Conservation (phyloP, 2,113 vertebrate genomes). For the Myrmecobius fasciatus region DNA sequence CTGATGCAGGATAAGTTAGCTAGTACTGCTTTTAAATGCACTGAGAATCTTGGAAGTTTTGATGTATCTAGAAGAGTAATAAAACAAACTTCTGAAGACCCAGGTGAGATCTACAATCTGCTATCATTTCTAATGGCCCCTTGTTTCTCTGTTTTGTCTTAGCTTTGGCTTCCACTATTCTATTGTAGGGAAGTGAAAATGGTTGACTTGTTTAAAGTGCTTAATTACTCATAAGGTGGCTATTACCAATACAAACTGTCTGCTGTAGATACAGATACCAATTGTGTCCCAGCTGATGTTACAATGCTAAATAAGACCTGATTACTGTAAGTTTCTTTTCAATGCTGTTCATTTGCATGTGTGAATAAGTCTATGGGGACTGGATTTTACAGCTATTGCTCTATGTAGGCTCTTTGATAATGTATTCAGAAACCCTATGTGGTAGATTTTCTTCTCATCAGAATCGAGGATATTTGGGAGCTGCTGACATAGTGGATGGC, state of each 20-base stretch:
- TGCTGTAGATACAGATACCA: slow-evolving; percentile 74
- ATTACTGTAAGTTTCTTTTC: slow-evolving; percentile 84
- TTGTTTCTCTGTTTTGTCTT: slow-evolving; percentile 73
- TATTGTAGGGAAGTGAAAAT: slow-evolving; percentile 79
- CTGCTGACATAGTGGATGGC: slow-evolving; percentile 75
- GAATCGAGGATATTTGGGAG: slow-evolving; percentile 77
- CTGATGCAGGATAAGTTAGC: neutral
- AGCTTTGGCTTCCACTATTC: slow-evolving; percentile 74
- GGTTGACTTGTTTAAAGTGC: slow-evolving; percentile 76
- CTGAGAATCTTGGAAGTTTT: neutral
- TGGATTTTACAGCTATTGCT: slow-evolving; percentile 79
- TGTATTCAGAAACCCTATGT: slow-evolving; percentile 81
- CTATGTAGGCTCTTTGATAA: slow-evolving; percentile 81
- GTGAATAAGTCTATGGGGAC: slow-evolving; percentile 84
- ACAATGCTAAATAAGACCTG: slow-evolving; percentile 85
- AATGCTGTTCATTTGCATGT: slow-evolving; percentile 86
- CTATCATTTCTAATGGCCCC: slow-evolving; percentile 75
- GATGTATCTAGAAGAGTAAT: slow-evolving; percentile 41
- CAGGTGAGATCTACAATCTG: slow-evolving; percentile 68
- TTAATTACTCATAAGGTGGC: slow-evolving; percentile 79
- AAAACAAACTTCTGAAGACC: slow-evolving; percentile 55
- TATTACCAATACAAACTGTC: slow-evolving; percentile 79
- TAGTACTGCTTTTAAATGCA: neutral
- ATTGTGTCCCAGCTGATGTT: slow-evolving; percentile 82
- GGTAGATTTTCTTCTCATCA: slow-evolving; percentile 79